Evolutionary conservation across 2,113 vertebrate genomes (phyloP).

Genomic region (Gymnogyps californianus): DNA sequence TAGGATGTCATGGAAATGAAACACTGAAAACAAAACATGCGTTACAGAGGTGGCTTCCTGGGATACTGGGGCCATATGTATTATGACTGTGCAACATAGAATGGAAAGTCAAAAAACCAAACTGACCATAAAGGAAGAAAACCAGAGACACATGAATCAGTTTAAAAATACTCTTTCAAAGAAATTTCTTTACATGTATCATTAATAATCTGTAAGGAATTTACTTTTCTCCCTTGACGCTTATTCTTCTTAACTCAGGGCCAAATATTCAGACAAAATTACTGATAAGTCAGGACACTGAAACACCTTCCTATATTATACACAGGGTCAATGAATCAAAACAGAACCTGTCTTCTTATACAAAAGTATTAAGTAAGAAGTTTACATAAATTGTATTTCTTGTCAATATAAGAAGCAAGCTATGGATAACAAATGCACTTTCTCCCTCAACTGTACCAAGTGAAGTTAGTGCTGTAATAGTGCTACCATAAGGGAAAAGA

Average conservation of each 20-base stretch:
- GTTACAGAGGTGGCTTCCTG: neutral
- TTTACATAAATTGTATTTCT: neutral
- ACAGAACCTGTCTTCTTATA: neutral
- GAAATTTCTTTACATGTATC: neutral
- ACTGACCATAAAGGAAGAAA: conserved; percentile 6
- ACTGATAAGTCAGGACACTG: neutral
- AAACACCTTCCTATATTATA: neutral
- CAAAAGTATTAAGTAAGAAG: neutral
- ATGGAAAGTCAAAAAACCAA: neutral
- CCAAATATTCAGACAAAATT: neutral
- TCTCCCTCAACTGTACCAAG: neutral
- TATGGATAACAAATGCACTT: neutral
- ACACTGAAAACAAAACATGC: neutral
- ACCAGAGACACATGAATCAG: neutral
- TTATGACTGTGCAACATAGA: neutral
- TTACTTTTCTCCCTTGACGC: neutral
- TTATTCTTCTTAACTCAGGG: neutral
- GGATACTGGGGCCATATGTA: neutral
- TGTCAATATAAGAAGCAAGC: neutral
- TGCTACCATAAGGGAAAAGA: neutral
- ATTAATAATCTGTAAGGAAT: neutral
- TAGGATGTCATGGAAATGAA: neutral
- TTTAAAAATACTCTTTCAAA: conserved; percentile 29
- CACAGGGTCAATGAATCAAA: neutral
- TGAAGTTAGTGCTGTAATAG: neutral